Conservation (phyloP, 2,797 vertebrate genomes). For the Sphenopsis melanotis region DNA sequence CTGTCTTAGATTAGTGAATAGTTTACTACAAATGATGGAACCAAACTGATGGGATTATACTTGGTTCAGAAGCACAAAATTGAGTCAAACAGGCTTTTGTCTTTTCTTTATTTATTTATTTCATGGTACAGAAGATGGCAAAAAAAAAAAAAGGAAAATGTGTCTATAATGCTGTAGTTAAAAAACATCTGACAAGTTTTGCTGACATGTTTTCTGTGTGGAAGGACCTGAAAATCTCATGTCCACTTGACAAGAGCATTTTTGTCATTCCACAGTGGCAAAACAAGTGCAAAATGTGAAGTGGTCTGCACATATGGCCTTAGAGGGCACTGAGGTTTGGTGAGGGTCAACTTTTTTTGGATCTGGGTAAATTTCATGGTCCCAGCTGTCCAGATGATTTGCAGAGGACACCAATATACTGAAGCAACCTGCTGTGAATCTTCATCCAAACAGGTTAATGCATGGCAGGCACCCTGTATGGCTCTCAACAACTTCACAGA, state of each 20-base stretch:
- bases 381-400: slow-evolving; percentile 90
- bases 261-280: slow-evolving; percentile 78
- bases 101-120: not conserved
- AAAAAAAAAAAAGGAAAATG: not conserved
- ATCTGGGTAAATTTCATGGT: slow-evolving; percentile 94
- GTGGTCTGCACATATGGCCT: slow-evolving; percentile 72
- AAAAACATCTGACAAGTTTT: slow-evolving; percentile 39
- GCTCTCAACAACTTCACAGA: slow-evolving; percentile 47
- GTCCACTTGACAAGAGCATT: slow-evolving; percentile 70
- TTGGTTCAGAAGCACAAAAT: slow-evolving; percentile 9
- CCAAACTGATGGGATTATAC: slow-evolving; percentile 30
- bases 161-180: not conserved
- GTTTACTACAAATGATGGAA: slow-evolving; percentile 70
- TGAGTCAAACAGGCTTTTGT: not conserved
- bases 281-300: slow-evolving; percentile 78
- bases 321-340: slow-evolving; percentile 73
- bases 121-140: not conserved
- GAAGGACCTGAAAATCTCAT: slow-evolving; percentile 75
- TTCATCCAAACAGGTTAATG: slow-evolving; percentile 78
- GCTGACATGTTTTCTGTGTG: slow-evolving; percentile 39
- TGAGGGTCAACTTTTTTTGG: slow-evolving; percentile 83
- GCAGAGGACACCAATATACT: slow-evolving; percentile 78
- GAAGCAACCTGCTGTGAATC: slow-evolving; percentile 87
- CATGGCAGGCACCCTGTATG: slow-evolving; percentile 76
- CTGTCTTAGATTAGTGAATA: slow-evolving; percentile 85